Percentiles rank a stretch among this genome's conserved stretches.
Evolutionary conservation across 2,888 invertebrate species (phyloP).

Genomic region (Gordius sp.): DNA sequence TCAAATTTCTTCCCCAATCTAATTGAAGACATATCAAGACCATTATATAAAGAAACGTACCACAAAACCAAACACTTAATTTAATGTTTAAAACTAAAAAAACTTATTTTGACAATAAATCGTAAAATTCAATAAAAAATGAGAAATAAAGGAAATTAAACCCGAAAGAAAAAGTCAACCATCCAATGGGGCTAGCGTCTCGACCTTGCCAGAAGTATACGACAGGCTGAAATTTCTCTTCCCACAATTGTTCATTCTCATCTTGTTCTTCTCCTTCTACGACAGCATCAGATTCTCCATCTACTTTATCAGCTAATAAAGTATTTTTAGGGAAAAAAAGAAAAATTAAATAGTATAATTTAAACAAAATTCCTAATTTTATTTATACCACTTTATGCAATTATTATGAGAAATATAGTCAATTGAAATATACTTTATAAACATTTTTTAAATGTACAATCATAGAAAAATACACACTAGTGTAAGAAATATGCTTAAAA

Average conservation of each 20-base stretch:
- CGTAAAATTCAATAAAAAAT: conserved; percentile 2
- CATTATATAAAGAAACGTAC: neutral
- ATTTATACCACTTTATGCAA: too few species aligned
- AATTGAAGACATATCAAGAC: neutral
- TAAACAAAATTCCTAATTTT: too few species aligned
- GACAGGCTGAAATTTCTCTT: conserved; percentile 59
- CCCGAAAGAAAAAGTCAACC: conserved; percentile 93
- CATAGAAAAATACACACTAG: too few species aligned
- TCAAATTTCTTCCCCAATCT: conserved; percentile 48
- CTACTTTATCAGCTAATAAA: neutral
- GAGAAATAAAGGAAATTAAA: conserved; percentile 22
- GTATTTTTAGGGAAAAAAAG: too few species aligned
- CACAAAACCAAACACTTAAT: neutral
- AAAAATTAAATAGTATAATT: too few species aligned
- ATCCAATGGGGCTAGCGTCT: conserved; percentile 92
- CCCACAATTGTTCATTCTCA: conserved; percentile 24
- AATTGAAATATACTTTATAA: too few species aligned
- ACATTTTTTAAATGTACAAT: too few species aligned
- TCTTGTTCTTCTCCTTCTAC: conserved; percentile 15
- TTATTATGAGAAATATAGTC: too few species aligned
- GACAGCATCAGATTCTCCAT: conserved; percentile 12
- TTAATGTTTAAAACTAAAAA: too few species aligned
- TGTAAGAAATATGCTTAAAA: too few species aligned
- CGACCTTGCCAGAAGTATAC: conserved; percentile 99
- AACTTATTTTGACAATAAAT: neutral